Conservation (phyloP, 2,113 vertebrate species). For the Pluvialis apricaria region DNA sequence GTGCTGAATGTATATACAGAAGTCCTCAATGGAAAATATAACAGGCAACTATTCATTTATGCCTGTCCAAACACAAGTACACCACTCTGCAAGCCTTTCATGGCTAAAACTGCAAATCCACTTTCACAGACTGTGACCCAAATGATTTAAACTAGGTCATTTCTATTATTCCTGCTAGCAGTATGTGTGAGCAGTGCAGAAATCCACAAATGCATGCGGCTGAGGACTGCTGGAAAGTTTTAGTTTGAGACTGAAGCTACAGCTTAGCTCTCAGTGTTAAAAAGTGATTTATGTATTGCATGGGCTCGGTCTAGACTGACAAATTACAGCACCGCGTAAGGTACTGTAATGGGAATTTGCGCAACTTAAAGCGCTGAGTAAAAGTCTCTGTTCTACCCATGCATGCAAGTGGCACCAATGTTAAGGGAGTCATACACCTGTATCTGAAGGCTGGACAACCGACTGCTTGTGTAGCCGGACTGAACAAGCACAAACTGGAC, state of each 20-base stretch:
- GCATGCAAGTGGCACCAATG: background rate
- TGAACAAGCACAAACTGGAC: background rate
- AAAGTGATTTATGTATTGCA: background rate
- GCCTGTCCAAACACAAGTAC: background rate
- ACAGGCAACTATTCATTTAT: background rate
- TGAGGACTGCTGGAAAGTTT: background rate
- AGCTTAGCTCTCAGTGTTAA: background rate
- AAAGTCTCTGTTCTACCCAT: background rate
- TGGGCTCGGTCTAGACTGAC: background rate
- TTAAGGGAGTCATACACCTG: background rate
- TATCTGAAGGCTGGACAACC: background rate
- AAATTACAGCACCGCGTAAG: background rate
- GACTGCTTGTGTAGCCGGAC: background rate
- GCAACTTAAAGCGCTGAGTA: background rate
- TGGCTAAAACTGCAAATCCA: background rate
- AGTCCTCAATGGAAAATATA: background rate
- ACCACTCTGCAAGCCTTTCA: background rate
- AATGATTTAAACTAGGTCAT: background rate
- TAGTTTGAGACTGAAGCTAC: background rate
- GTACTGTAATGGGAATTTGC: background rate
- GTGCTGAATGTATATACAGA: background rate
- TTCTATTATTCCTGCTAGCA: background rate
- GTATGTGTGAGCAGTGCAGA: background rate
- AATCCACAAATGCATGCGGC: accelerated
- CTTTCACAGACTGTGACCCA: background rate